Conservation (phyloP, 2,113 vertebrate genomes). For the Otus sunia region DNA sequence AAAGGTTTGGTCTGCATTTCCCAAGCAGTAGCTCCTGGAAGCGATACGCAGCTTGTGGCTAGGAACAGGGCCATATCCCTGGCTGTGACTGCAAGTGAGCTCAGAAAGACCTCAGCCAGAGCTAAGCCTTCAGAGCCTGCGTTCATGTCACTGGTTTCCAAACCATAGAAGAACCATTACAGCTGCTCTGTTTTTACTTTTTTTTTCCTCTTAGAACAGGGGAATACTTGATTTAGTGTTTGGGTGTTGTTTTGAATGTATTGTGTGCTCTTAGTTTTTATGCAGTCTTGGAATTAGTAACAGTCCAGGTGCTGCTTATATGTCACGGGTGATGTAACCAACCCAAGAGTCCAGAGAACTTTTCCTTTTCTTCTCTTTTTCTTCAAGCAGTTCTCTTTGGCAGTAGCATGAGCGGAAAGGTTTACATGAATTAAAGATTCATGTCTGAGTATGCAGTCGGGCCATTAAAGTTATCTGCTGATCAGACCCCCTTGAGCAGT, state of each 20-base stretch:
- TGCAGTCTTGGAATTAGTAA: background rate
- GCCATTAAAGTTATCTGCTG: background rate
- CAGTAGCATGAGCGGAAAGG: background rate
- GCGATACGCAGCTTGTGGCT: background rate
- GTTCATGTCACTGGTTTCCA: background rate
- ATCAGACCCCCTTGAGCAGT: background rate
- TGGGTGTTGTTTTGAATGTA: background rate
- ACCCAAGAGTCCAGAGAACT: background rate
- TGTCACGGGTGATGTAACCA: background rate
- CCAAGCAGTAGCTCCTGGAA: constrained; percentile 48
- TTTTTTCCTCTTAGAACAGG: background rate
- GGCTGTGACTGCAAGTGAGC: background rate
- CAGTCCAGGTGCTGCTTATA: background rate
- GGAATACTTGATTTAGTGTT: background rate
- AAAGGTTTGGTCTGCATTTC: background rate
- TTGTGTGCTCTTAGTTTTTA: background rate
- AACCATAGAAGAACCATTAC: background rate
- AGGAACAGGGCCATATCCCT: constrained; percentile 12
- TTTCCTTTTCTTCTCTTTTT: background rate
- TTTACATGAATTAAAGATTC: background rate
- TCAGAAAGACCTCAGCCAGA: background rate
- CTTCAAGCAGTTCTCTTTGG: background rate
- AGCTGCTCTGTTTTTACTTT: background rate
- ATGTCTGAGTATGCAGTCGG: background rate
- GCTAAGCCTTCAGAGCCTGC: background rate